A percentile compares a stretch with the other conserved stretches of the same genome.
These are phyloP conservation scores for Lates calcarifer DNA, from an alignment of 2,113 vertebrate genomes.

Conservation along the genomic window DNA sequence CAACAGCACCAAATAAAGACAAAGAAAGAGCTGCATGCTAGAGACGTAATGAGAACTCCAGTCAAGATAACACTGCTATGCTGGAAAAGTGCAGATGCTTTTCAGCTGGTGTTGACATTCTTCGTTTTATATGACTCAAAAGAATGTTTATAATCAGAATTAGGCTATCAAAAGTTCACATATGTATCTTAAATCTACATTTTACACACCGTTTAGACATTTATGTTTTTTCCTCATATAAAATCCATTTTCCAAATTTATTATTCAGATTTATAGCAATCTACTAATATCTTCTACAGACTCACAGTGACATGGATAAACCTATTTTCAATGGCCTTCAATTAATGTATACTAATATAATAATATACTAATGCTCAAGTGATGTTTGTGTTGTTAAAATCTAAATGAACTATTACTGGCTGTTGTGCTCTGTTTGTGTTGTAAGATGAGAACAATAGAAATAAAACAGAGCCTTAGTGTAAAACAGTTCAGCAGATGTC, in stretches of 20 bases:
- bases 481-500: neutral
- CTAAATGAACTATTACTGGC: too few species aligned
- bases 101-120: constrained; percentile 13
- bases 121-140: neutral
- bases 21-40: constrained; percentile 23
- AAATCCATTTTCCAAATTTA: neutral
- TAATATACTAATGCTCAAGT: too few species aligned
- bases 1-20: constrained; percentile 64
- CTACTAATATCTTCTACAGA: neutral
- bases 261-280: neutral
- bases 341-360: too few species aligned
- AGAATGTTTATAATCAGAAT: constrained; percentile 6
- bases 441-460: neutral
- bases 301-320: neutral
- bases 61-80: constrained; percentile 32
- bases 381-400: too few species aligned
- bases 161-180: neutral
- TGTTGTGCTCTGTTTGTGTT: too few species aligned
- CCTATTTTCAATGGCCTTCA: neutral
- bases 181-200: neutral
- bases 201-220: neutral
- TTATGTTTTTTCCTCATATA: neutral
- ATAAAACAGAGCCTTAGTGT: neutral
- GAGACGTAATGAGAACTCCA: constrained; percentile 24
- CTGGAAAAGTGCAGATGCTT: constrained; percentile 32